These are phyloP conservation scores for Neodiprion virginianus DNA, from an alignment of 1,140 invertebrate species.

Conservation along the genomic window DNA sequence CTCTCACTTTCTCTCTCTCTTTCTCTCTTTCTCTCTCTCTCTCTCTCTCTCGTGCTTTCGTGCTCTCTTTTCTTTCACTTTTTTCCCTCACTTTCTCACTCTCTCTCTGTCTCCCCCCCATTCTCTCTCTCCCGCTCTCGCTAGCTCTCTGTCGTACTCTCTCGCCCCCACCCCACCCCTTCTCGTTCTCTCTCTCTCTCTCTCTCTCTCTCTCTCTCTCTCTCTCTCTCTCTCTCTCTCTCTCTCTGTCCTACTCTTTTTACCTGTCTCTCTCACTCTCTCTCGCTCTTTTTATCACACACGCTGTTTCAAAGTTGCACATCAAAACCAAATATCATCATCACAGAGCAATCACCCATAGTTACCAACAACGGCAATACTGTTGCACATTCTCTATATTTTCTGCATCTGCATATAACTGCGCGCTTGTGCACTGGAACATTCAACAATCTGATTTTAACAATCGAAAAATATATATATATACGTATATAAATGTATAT, in stretches of 20 bases:
- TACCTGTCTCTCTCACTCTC: not conserved
- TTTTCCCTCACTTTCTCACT: not conserved
- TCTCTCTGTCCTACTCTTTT: not conserved
- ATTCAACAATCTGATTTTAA: slow-evolving; percentile 12
- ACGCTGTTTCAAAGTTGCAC: too few species aligned
- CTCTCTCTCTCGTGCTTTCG: slow-evolving; percentile 2
- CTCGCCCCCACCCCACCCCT: not conserved
- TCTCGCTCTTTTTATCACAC: not conserved
- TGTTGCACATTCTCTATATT: slow-evolving; percentile 11
- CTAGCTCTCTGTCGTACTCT: not conserved
- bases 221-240: not conserved
- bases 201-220: not conserved
- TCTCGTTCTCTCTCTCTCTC: not conserved
- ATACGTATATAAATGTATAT: too few species aligned
- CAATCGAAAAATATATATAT: not conserved
- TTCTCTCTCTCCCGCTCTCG: not conserved
- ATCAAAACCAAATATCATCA: too few species aligned
- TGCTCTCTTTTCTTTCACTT: not conserved
- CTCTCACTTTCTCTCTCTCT: too few species aligned
- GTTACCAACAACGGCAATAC: slow-evolving; percentile 23
- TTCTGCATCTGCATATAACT: slow-evolving; percentile 3
- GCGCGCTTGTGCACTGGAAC: slow-evolving; percentile 14
- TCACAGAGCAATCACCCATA: too few species aligned
- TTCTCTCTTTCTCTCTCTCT: not conserved
- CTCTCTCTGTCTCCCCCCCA: not conserved